Conservation (phyloP, 2,797 vertebrate species). For the Xiphorhynchus erythropygius region DNA sequence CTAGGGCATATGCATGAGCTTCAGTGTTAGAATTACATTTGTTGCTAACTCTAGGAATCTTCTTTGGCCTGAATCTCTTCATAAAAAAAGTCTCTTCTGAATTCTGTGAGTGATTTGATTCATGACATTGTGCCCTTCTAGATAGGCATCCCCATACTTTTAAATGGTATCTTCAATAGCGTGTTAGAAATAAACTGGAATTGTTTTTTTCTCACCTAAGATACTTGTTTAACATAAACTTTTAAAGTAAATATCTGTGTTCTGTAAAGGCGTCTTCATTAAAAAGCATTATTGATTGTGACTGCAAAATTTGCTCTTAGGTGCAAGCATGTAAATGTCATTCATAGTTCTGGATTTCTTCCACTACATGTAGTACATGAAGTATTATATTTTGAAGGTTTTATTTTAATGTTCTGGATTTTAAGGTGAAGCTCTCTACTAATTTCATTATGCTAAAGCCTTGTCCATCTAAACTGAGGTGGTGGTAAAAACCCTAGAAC, state of each 20-base stretch:
- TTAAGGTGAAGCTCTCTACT: not conserved
- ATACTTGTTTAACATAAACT: not conserved
- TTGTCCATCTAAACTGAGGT: not conserved
- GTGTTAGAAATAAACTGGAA: not conserved
- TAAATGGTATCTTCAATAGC: not conserved
- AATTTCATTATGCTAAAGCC: not conserved
- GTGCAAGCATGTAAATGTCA: not conserved
- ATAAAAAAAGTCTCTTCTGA: not conserved
- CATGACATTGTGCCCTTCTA: not conserved
- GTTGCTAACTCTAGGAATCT: not conserved
- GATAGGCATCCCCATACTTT: not conserved
- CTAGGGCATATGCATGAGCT: not conserved
- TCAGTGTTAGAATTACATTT: not conserved
- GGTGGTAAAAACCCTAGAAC: not conserved
- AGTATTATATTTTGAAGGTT: not conserved
- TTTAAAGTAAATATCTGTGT: not conserved
- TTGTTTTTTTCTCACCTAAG: not conserved
- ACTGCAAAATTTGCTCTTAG: not conserved
- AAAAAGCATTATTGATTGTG: not conserved
- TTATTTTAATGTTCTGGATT: not conserved
- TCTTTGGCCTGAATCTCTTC: not conserved
- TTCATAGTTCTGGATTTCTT: not conserved
- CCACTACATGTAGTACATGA: fast-evolving
- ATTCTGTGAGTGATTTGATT: not conserved
- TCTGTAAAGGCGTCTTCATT: not conserved